Evolutionary conservation across 2,797 vertebrate species (phyloP).

Genomic region (Eulemur mongoz): DNA sequence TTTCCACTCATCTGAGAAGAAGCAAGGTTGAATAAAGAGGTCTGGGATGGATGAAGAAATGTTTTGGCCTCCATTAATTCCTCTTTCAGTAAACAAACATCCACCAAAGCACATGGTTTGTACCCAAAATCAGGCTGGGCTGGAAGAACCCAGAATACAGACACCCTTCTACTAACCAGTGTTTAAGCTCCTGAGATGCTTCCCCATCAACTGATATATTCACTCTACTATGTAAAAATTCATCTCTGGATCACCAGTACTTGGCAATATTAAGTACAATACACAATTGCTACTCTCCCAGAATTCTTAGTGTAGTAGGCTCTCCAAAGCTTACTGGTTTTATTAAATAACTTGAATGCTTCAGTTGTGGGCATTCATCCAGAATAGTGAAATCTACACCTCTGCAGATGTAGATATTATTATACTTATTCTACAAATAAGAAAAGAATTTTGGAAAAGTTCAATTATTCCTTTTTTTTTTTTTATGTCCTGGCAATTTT

Average conservation of each 20-base stretch:
- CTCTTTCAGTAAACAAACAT: background rate
- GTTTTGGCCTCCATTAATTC: background rate
- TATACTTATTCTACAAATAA: background rate
- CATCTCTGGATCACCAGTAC: background rate
- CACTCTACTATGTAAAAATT: background rate
- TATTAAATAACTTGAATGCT: background rate
- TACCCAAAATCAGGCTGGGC: background rate
- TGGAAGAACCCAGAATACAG: background rate
- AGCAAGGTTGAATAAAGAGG: background rate
- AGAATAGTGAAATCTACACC: background rate
- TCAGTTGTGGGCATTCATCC: accelerated
- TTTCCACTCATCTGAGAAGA: background rate
- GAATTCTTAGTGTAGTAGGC: background rate
- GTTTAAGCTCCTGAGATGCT: no score
- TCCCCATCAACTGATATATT: background rate
- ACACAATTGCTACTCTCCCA: accelerated
- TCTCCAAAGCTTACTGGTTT: background rate
- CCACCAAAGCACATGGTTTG: background rate
- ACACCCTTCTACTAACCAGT: background rate
- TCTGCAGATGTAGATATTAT: background rate
- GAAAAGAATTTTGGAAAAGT: background rate
- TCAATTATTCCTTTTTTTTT: background rate
- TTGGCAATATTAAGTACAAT: background rate
- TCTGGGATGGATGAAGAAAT: background rate
- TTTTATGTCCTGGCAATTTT: no score